Base-by-base conservation (phyloP, 2,797 vertebrate species). In the Discoglossus pictus region DNA sequence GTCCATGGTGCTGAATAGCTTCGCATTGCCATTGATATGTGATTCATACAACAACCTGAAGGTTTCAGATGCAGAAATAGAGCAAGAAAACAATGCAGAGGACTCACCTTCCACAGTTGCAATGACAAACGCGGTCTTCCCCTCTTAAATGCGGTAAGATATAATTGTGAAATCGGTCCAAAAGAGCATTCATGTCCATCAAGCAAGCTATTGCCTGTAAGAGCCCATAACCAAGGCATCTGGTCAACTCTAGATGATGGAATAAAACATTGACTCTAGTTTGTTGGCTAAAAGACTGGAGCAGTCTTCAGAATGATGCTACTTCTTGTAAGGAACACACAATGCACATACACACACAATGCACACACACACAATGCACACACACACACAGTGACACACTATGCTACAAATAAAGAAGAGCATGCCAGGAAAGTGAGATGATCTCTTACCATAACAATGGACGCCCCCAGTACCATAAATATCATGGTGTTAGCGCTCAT, bases 141-240 rank as follows among this genome's bases (percentile, higher is more conserved):
- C 97, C 97, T 91, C 97, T 82, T 81, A 99, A 89, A 89, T 98
- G 97, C 85, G 97, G 97, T 89, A 99, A 83, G 91, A 99, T 99
- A 90, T 99, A 99, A 93, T 99, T 99, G 95, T 99, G 97, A 91
- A 99, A 99, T 83, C 97, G 95, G 87, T 99, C 97, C 92, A 99
- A 87, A 89, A 99, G 93, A 78, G 97, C 97, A 86, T 99, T 99
- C 96, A 98, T 99, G 93, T 99, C 97, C 95, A 98, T 97, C 92
- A 99, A 94, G 92, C 97, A 98, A 91, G 97, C 97, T 89, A 99
- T 97, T 88, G 97, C 97, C 97, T 99, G 93, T 87, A 95, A 93
- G 90, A 92, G 92, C 86, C 83, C 86, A 84, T 52, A 85, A 75
- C 59, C 76, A 79, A 82, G 80, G 86, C 73, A 84, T 75, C 70